Conservation (phyloP, 2,113 vertebrate species). For the Brachypteracias leptosomus region DNA sequence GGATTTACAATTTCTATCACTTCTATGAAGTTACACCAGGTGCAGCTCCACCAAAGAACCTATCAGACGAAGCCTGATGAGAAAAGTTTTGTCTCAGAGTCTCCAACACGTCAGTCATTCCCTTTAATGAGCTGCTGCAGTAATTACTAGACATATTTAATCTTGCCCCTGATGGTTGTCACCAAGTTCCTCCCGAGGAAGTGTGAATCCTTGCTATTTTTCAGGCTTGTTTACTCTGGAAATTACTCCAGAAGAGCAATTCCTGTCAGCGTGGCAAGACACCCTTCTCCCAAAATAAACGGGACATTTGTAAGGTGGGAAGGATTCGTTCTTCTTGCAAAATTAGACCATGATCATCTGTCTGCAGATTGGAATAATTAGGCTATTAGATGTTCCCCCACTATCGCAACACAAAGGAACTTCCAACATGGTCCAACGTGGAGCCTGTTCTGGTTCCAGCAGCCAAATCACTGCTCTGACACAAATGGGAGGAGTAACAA, state of each 20-base stretch:
- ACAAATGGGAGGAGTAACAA: rapidly evolving
- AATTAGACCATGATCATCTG: rapidly evolving
- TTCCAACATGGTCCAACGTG: background rate
- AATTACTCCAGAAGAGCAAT: background rate
- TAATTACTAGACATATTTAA: background rate
- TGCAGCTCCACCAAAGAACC: background rate
- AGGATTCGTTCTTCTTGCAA: background rate
- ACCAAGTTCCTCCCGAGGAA: background rate
- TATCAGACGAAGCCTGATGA: background rate
- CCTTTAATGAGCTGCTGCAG: background rate
- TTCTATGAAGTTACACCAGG: background rate
- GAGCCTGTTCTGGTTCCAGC: background rate
- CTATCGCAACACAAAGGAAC: rapidly evolving
- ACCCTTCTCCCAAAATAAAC: background rate
- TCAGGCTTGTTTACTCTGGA: background rate
- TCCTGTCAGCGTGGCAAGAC: background rate
- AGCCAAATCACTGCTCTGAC: background rate
- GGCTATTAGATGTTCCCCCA: background rate
- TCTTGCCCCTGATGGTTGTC: background rate
- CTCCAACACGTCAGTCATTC: background rate
- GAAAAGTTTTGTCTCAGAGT: background rate
- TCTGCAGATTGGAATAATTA: background rate
- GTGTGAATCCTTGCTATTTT: background rate
- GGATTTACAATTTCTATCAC: background rate
- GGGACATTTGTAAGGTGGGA: rapidly evolving